Percentiles rank a stretch among this genome's conserved stretches.
Conservation (phyloP, 2,888 invertebrate species). For the Patella caerulea region DNA sequence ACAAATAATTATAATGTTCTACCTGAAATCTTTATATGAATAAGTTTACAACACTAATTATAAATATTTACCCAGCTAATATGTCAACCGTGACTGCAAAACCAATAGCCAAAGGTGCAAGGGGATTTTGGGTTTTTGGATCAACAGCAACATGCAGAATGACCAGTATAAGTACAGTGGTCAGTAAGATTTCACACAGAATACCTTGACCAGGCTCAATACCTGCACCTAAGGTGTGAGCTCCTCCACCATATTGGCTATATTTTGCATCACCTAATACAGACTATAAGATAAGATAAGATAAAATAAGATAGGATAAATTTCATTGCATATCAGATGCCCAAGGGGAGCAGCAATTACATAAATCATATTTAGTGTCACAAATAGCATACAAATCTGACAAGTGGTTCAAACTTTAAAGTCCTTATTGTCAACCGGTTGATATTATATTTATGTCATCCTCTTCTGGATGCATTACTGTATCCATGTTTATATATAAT, state of each 20-base stretch:
- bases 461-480: no score
- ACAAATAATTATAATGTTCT: neutral
- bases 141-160: conserved; percentile 71
- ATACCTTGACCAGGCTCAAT: conserved; percentile 45
- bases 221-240: conserved; percentile 22
- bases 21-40: no score
- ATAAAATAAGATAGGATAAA: no score
- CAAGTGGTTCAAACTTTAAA: no score
- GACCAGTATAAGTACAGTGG: conserved; percentile 63
- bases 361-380: no score
- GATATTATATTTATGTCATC: no score
- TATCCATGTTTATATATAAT: no score
- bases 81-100: conserved; percentile 69
- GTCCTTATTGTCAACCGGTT: no score
- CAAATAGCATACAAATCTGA: no score
- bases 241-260: conserved; percentile 33
- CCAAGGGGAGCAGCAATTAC: no score
- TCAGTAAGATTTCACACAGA: conserved; percentile 54
- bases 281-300: conserved; percentile 21
- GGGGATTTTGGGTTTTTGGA: conserved; percentile 45
- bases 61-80: conserved; percentile 59
- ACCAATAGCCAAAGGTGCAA: conserved; percentile 71
- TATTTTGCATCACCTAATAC: conserved; percentile 22
- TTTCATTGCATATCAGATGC: no score
- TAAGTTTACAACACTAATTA: conserved; percentile 7